phyloP scores from a whole-genome alignment of 2,797 vertebrate genomes.

The Naso thynnoides region DNA sequence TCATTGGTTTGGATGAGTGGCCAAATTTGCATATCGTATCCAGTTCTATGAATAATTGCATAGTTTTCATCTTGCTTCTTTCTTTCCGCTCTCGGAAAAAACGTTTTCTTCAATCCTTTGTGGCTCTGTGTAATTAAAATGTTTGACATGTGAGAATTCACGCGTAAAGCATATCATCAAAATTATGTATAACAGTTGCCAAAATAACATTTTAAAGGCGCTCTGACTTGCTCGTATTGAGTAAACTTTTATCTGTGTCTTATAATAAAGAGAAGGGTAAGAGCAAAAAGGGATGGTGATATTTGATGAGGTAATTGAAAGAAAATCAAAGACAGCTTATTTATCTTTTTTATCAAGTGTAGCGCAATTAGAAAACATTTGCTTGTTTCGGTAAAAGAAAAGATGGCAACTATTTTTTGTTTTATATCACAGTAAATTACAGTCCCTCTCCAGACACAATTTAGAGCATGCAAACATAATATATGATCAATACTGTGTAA shows the following conservation, averaged over 20 bases:
- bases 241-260: too few relatives aligned
- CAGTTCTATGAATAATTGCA: too few relatives aligned
- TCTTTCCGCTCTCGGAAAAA: neutral
- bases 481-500: too few relatives aligned
- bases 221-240: neutral
- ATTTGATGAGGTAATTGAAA: neutral
- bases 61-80: neutral
- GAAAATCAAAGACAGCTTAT: neutral
- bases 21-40: too few relatives aligned
- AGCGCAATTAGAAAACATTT: too few relatives aligned
- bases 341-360: too few relatives aligned
- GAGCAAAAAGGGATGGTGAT: neutral
- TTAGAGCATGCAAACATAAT: too few relatives aligned
- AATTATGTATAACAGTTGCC: neutral
- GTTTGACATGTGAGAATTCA: neutral
- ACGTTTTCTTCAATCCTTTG: neutral
- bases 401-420: too few relatives aligned
- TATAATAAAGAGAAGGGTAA: neutral
- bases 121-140: constrained; percentile 12
- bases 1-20: too few relatives aligned
- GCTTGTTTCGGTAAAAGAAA: too few relatives aligned
- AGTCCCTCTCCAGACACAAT: too few relatives aligned
- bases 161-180: neutral
- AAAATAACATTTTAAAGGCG: neutral
- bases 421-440: too few relatives aligned